Percentiles rank a stretch among this genome's conserved stretches.
phyloP scores from a whole-genome alignment of 2,797 vertebrate species.

The Bovichtus diacanthus region DNA sequence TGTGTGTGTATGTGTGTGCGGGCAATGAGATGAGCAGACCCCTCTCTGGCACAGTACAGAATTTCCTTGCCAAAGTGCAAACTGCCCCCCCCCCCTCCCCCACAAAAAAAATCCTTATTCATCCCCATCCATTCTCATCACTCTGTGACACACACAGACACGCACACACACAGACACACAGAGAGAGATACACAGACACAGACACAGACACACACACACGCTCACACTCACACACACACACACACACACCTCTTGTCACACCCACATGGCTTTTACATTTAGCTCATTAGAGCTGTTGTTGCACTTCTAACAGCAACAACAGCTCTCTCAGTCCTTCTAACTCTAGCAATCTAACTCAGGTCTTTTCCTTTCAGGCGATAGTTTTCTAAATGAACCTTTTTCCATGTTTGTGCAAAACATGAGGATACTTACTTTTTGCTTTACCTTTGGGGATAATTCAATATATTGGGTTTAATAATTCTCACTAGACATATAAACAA shows the following conservation, averaged over 20 bases:
- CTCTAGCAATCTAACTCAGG: neutral
- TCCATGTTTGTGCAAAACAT: neutral
- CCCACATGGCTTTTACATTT: conserved; percentile 63
- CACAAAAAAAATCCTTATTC: conserved; percentile 55
- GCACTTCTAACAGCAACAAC: conserved; percentile 42
- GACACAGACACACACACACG: neutral
- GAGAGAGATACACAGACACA: too few relatives aligned
- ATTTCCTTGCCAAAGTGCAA: conserved; percentile 74
- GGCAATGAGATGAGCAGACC: conserved; percentile 84
- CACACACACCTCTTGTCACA: conserved; percentile 40
- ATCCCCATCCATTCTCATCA: conserved; percentile 59
- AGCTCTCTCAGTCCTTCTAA: conserved; percentile 9
- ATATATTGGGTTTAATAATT: neutral
- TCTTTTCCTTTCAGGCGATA: neutral
- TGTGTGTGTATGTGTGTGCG: conserved; percentile 48
- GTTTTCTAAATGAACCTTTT: neutral
- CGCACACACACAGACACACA: conserved; percentile 3
- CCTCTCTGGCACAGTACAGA: conserved; percentile 75
- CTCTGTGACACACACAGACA: conserved; percentile 26
- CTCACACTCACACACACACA: conserved; percentile 16
- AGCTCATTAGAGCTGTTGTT: conserved; percentile 52
- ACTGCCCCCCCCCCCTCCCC: conserved; percentile 51
- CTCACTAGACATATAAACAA: neutral
- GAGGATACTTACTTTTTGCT: neutral
- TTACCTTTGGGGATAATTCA: neutral